Evolutionary conservation across 2,797 vertebrate species (phyloP).

Genomic region (Psittacula echo): DNA sequence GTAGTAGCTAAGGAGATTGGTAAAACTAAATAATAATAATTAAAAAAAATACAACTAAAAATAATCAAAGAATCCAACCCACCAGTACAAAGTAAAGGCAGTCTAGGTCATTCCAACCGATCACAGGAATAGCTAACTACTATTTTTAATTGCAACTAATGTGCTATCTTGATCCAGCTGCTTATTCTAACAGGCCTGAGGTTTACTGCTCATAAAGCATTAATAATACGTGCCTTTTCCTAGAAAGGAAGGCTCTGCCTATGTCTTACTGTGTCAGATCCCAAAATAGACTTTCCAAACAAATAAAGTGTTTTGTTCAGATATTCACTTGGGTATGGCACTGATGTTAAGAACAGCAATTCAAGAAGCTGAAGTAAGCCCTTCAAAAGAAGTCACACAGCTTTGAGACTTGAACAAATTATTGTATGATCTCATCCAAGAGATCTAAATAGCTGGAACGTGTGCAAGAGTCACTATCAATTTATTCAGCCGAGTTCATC

Average conservation of each 20-base stretch:
- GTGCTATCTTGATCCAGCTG: not conserved
- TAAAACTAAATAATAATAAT: not conserved
- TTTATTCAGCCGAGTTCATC: conserved; percentile 41
- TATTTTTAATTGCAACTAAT: not conserved
- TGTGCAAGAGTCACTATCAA: conserved; percentile 40
- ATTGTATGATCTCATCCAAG: conserved; percentile 56
- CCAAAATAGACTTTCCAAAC: conserved; percentile 30
- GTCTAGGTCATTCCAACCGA: not conserved
- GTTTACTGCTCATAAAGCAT: conserved; percentile 47
- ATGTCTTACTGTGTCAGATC: conserved; percentile 28
- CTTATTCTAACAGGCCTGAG: conserved; percentile 27
- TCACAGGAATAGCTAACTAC: not conserved
- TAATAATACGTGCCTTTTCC: conserved; percentile 29
- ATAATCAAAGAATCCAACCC: not conserved
- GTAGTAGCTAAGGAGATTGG: not conserved
- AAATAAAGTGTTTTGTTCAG: conserved; percentile 58
- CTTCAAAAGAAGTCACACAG: conserved; percentile 54
- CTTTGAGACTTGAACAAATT: conserved; percentile 55
- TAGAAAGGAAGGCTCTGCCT: conserved; percentile 51
- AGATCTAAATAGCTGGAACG: conserved; percentile 58
- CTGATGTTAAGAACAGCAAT: conserved; percentile 46
- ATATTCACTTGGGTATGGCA: conserved; percentile 19
- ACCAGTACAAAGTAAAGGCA: not conserved
- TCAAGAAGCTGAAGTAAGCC: conserved; percentile 53
- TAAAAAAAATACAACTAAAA: not conserved